Conservation (phyloP, 2,888 invertebrate genomes). For the Ennomos fuscantarius region DNA sequence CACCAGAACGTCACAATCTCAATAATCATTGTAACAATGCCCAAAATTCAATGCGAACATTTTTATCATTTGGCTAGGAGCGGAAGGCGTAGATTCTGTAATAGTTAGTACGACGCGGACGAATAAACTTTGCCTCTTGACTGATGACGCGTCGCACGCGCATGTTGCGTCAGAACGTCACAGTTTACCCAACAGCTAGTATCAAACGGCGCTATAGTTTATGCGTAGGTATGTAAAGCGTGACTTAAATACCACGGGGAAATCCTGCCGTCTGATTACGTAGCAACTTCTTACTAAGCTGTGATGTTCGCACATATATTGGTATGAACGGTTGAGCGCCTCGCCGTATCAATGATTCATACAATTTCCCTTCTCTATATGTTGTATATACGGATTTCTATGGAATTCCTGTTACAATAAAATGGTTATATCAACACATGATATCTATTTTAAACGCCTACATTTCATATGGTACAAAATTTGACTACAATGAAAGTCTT, state of each 20-base stretch:
- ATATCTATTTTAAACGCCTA: no score
- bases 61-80: background rate
- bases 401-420: background rate
- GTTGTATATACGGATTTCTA: background rate
- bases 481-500: no score
- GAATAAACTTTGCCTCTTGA: constrained; percentile 30
- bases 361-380: constrained; percentile 13
- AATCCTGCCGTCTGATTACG: constrained; percentile 41
- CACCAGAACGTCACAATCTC: no score
- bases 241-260: constrained; percentile 43
- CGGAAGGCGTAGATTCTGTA: constrained; percentile 6
- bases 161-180: constrained; percentile 48
- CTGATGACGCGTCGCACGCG: constrained; percentile 49
- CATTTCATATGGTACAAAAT: no score
- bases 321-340: constrained; percentile 19
- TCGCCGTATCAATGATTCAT: constrained; percentile 31
- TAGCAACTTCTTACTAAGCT: constrained; percentile 8
- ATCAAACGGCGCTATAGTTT: constrained; percentile 13
- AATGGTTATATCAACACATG: no score
- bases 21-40: no score
- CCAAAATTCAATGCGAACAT: no score
- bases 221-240: constrained; percentile 1
- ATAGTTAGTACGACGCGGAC: constrained; percentile 13
- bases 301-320: constrained; percentile 10
- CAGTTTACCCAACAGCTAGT: constrained; percentile 25